A percentile compares a stretch with the other conserved stretches of the same genome.
phyloP scores from a whole-genome alignment of 2,888 invertebrate genomes.

The Branchipolynoe longqiensis region DNA sequence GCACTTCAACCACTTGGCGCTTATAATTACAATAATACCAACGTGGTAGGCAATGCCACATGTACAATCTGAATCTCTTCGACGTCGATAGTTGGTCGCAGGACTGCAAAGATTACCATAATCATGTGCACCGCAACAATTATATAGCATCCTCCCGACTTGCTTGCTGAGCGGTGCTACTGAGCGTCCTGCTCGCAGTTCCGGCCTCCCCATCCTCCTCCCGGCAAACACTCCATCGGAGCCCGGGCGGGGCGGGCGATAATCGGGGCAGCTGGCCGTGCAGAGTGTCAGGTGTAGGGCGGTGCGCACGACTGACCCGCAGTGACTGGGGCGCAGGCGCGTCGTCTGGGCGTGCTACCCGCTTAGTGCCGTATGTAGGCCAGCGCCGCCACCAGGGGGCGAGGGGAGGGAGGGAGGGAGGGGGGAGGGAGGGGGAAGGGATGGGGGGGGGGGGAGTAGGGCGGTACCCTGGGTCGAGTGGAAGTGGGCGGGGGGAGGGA shows the following conservation, averaged over 20 bases:
- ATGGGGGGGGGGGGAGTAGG: not conserved
- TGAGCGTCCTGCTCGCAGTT: too few relatives aligned
- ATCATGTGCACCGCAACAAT: too few relatives aligned
- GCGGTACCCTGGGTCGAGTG: not conserved
- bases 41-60: too few relatives aligned
- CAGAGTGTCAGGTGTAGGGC: not conserved
- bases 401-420: not conserved
- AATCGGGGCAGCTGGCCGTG: slow-evolving; percentile 17
- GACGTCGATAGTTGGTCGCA: too few relatives aligned
- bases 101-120: too few relatives aligned
- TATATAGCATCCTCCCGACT: too few relatives aligned
- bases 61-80: too few relatives aligned
- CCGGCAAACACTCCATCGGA: not conserved
- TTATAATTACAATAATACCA: too few relatives aligned
- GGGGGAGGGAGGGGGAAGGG: not conserved
- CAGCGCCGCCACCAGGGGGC: not conserved
- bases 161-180: too few relatives aligned
- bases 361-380: slow-evolving; percentile 33
- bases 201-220: too few relatives aligned
- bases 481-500: not conserved
- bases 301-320: slow-evolving; percentile 1
- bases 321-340: slow-evolving; percentile 1
- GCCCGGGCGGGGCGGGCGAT: slow-evolving; percentile 22
- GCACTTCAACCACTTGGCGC: too few relatives aligned
- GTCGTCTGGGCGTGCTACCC: slow-evolving; percentile 16